Evolutionary conservation across 2,797 vertebrate species (phyloP).

Genomic region (Steatocranus sp.): DNA sequence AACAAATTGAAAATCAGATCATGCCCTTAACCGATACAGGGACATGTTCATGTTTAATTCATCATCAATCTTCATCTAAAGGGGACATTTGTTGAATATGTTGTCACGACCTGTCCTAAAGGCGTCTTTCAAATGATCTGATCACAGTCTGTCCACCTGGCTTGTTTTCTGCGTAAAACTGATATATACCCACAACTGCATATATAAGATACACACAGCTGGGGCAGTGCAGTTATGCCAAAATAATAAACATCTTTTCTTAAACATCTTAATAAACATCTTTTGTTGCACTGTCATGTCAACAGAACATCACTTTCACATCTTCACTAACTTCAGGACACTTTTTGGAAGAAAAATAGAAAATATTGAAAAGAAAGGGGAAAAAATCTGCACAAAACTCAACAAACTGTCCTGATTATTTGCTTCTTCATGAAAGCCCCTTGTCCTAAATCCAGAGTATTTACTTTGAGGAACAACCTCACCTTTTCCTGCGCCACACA

Average conservation of each 20-base stretch:
- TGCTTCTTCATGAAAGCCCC: not conserved
- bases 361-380: not conserved
- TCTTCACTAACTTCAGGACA: not conserved
- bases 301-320: not conserved
- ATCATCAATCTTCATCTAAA: not conserved
- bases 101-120: not conserved
- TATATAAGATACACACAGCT: not conserved
- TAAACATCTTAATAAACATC: not conserved
- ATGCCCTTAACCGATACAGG: not conserved
- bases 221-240: not conserved
- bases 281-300: not conserved
- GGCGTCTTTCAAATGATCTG: not conserved
- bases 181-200: not conserved
- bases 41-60: not conserved
- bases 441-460: not conserved
- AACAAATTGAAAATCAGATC: not conserved
- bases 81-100: not conserved
- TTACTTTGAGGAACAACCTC: not conserved
- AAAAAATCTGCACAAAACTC: not conserved
- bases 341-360: not conserved
- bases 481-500: not conserved
- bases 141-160: not conserved
- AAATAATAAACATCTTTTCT: not conserved
- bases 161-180: not conserved
- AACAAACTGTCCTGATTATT: not conserved